phyloP scores from a whole-genome alignment of 2,113 vertebrate species.

The Todiramphus chloris region DNA sequence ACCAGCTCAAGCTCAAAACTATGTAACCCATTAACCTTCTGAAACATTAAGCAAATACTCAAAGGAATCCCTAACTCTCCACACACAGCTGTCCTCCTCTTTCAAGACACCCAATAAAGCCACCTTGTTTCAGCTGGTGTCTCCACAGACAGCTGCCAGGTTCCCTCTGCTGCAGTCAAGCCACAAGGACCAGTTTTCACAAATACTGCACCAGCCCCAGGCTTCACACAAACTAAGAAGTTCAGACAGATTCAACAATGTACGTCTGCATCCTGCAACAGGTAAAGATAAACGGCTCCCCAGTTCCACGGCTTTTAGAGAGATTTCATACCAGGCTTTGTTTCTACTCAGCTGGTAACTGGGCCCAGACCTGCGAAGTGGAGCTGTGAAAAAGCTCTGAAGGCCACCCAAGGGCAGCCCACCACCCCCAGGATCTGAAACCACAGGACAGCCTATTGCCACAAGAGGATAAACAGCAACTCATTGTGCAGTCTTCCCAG shows the following conservation, averaged over 20 bases:
- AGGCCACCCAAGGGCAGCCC: background rate
- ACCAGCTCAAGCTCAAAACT: background rate
- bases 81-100: background rate
- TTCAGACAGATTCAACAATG: background rate
- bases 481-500: no score
- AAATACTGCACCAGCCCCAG: background rate
- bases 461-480: no score
- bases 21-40: background rate
- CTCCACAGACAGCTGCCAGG: background rate
- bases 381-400: background rate
- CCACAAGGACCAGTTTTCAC: background rate
- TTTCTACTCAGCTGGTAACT: background rate
- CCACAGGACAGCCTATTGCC: background rate
- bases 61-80: background rate
- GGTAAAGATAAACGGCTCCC: background rate
- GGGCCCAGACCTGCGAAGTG: background rate
- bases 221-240: background rate
- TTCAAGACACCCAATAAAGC: background rate
- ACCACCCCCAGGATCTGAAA: accelerated
- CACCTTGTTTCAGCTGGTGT: background rate
- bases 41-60: background rate
- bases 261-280: background rate
- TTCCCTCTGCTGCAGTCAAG: background rate
- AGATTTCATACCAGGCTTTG: accelerated
- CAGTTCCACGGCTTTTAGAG: background rate